Base-by-base conservation (phyloP, 2,888 invertebrate species). In the Phanerotoma sp. region DNA sequence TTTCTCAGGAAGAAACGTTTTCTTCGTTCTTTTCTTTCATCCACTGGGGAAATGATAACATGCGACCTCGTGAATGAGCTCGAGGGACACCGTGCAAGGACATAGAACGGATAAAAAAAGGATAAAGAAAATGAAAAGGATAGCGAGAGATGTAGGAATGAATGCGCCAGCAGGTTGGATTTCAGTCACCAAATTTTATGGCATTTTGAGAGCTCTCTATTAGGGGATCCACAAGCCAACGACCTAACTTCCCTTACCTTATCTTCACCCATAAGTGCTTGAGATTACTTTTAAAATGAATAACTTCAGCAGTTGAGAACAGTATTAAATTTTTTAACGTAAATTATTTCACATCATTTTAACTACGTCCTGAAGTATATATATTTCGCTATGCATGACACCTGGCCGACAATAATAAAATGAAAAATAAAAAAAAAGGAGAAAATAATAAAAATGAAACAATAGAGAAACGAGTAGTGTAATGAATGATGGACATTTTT, bases 191-290 rank as follows among this genome's bases (percentile, higher is more conserved):
- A 54, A 50, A 65, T 68, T 72, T 68, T 68, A 68, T 64, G 68
- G 66, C 62, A 61, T 66, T 66, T 66, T 63, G 51, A 67, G 61
- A 62, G 63, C 52, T 55, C 62, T 58, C 60, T 60, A 66, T 68
- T 64, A 63, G 63, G 37, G 51, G 57, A 58, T 40, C 38, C 54
- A 22, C 40, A 25, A 48, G 18, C 32, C 42, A 49, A 35, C 25
- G 45, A 49, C 20, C n/a, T 30, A 38, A 25, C 16, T 48, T 38
- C 15, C 38, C 25, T 45, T 28, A 21, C 22, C 13, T 9, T 13
- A 16, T 32, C n/a, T 20, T 18, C n/a, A 22, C 22, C 28, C 28
- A 16, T 21, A 22, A 13, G 6, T 45, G 18, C 21, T 46, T 25
- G 53, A 58, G 62, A 64, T 56, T 54, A 51, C 60, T 55, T 60